Base-by-base conservation (phyloP, 2,888 invertebrate species). In the Caenorhabditis sinica region DNA sequence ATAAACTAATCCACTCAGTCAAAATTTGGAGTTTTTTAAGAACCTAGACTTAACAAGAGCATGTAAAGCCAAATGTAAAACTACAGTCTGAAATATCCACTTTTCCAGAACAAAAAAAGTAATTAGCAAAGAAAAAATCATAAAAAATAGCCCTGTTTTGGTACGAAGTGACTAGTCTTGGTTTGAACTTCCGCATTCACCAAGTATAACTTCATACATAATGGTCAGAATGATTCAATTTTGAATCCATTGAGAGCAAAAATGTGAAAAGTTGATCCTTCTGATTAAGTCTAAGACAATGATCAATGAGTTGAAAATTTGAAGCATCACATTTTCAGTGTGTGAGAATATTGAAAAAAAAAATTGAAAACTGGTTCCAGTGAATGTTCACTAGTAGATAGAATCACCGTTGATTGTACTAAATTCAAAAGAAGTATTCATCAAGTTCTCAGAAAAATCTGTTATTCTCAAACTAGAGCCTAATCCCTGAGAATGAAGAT, bases 401-500 rank as follows among this genome's bases (percentile, higher is more conserved):
- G 20, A 51, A 43, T 63, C 40, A 2, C 20, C 20, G n/a, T 20
- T 5, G 23, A 36, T 40, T 33, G 33, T 33, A 33, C 8, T 4
- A 33, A 20, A n/a, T 20, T 53, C 53, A 56, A 56, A n/a, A 56
- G 11, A 36, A n/a, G 15, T 56, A 56, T 28, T 25, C 2, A 20
- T 20, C n/a, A 20, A 49, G 8, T 49, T 49, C 49, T 49, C 49
- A 20, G 49, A 49, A 49, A 49, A 49, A 20, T 49, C 5, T 20
- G 20, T 49, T n/a, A 8, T 49, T 23, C 43, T 23, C 25, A 11
- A 25, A 13, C 20, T 17, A 20, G 25, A 63, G 45, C 65, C 45
- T 65, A 65, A 65, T 65, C 65, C 30, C 45, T 3, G 28, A 45
- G 30, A 30, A 49, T 65, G 28, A 28, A 65, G 30, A 40, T 63